Conservation (phyloP, 2,888 invertebrate species). For the Agrilus mali region DNA sequence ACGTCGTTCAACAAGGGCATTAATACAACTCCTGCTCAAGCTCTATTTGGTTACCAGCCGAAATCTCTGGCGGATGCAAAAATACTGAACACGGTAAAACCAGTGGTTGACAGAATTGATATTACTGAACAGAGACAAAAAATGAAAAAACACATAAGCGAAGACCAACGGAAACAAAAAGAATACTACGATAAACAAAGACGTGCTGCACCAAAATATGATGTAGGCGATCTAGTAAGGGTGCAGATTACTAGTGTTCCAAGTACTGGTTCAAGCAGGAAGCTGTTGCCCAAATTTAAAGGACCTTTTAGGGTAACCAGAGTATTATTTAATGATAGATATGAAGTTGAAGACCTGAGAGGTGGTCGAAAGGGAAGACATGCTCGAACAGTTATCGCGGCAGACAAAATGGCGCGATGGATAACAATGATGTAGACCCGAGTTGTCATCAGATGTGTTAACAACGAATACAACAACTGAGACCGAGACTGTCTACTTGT, state of each 20-base stretch:
- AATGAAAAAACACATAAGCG: slow-evolving; percentile 5
- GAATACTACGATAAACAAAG: slow-evolving; percentile 5
- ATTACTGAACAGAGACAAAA: slow-evolving; percentile 2
- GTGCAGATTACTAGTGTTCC: slow-evolving; percentile 1
- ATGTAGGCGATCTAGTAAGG: slow-evolving; percentile 4
- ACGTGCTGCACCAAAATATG: slow-evolving; percentile 1
- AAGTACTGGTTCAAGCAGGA: not conserved
- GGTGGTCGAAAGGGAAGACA: not conserved
- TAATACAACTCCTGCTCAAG: slow-evolving; percentile 12
- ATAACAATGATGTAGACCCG: too few species aligned
- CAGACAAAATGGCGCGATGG: slow-evolving; percentile 5
- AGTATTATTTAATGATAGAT: slow-evolving; percentile 4
- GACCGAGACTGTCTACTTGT: too few species aligned
- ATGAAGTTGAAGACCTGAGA: slow-evolving; percentile 1
- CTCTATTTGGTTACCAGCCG: slow-evolving; percentile 12
- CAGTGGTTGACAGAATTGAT: not conserved
- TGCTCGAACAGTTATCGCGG: slow-evolving; percentile 4
- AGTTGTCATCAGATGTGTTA: too few species aligned
- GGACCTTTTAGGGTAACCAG: slow-evolving; percentile 2
- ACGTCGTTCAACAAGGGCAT: slow-evolving; percentile 11
- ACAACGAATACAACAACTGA: too few species aligned
- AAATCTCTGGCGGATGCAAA: slow-evolving; percentile 6
- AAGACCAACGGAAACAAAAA: slow-evolving; percentile 10
- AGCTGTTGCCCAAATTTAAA: not conserved
- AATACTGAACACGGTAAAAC: slow-evolving; percentile 2